Evolutionary conservation across 2,888 invertebrate genomes (phyloP).

Genomic region (Dynastes maya): DNA sequence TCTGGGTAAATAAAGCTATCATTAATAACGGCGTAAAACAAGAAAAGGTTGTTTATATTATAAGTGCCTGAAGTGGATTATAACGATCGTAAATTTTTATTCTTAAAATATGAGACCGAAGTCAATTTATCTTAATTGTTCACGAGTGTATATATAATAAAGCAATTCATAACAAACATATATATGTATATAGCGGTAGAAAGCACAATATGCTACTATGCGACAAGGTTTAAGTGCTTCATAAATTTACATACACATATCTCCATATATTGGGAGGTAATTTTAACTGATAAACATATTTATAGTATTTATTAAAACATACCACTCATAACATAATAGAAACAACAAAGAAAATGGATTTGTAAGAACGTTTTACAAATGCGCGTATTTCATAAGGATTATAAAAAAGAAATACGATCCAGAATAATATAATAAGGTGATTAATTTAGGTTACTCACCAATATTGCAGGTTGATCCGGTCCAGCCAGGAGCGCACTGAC

Average conservation of each 20-base stretch:
- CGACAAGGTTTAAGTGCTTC: neutral
- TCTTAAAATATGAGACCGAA: constrained; percentile 27
- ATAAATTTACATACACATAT: neutral
- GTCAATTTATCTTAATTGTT: constrained; percentile 36
- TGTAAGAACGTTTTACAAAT: no score
- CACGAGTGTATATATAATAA: constrained; percentile 34
- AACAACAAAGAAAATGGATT: neutral
- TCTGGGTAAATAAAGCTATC: constrained; percentile 27
- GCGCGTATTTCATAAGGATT: no score
- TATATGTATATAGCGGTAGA: constrained; percentile 13
- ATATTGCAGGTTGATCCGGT: constrained; percentile 85
- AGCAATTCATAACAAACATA: constrained; percentile 25
- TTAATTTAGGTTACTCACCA: constrained; percentile 72
- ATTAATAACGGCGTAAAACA: constrained; percentile 14
- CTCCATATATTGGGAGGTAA: neutral
- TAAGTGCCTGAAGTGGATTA: constrained; percentile 32
- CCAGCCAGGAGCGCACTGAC: constrained; percentile 89
- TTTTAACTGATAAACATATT: neutral
- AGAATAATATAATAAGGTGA: neutral
- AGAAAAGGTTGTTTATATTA: constrained; percentile 27
- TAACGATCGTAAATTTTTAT: constrained; percentile 34
- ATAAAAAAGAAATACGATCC: no score
- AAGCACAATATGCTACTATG: constrained; percentile 16
- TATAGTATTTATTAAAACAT: neutral
- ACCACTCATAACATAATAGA: neutral